These are phyloP conservation scores for Paracentrotus lividus DNA, from an alignment of 53 echinoderm and acorn worm species.

Conservation along the genomic window DNA sequence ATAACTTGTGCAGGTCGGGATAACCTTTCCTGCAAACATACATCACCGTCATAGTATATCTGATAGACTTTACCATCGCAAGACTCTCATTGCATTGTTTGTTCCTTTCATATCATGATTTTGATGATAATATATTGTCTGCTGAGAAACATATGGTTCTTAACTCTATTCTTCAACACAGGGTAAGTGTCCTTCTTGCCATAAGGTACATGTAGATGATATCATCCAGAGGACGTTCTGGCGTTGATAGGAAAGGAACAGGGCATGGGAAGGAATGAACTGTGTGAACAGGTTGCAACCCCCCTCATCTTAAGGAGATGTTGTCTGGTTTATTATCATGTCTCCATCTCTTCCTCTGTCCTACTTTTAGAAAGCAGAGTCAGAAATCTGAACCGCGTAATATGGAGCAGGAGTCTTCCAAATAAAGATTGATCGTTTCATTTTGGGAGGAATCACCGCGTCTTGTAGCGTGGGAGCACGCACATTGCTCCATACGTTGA, in stretches of 20 bases:
- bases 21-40: constrained; percentile 26
- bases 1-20: neutral
- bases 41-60: neutral
- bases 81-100: neutral
- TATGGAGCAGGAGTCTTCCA: constrained; percentile 30
- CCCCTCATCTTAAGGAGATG: constrained; percentile 10
- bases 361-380: constrained; percentile 1
- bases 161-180: too few relatives aligned
- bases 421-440: constrained; percentile 37
- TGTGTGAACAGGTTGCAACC: constrained; percentile 28
- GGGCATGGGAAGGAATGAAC: neutral
- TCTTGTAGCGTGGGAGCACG: neutral
- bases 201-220: too few relatives aligned
- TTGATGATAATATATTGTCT: neutral
- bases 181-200: too few relatives aligned
- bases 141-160: too few relatives aligned
- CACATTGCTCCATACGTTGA: neutral
- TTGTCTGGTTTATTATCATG: constrained; percentile 36
- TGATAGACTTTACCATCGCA: neutral
- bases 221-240: too few relatives aligned
- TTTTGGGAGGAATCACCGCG: neutral
- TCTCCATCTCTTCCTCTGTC: constrained; percentile 46
- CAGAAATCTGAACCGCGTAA: neutral
- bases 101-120: neutral
- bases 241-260: too few relatives aligned